Base-by-base conservation (phyloP, 2,888 invertebrate species). In the Pseudoips prasinana region DNA sequence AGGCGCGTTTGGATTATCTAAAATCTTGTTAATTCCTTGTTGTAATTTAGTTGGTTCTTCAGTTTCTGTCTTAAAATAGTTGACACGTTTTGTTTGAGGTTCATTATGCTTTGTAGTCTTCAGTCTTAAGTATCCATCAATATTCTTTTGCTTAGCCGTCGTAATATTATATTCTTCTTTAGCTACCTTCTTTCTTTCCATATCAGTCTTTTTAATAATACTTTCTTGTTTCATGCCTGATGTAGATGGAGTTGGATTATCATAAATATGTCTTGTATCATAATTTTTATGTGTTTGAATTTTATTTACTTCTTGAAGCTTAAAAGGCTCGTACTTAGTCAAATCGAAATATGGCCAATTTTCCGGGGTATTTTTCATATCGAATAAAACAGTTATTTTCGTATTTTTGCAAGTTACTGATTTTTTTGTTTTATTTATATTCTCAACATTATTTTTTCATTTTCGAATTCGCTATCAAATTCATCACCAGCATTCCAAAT, bases 361-460 rank as follows among this genome's bases (percentile, higher is more conserved):
- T 25, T 33, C 32, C 8, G 32, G 32, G 20, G 25, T 26, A 33
- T 27, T 26, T 33, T 20, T 33, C 26, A 33, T 26, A 25, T 33
- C 25, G 8, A 20, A 33, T 26, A 29, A 24, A 24, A 24, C 9
- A 9, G 29, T 29, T 9, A 29, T 22, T 29, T 29, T 22, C 11
- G 8, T 29, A 22, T 19, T 10, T 22, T 29, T 10, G 22, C 22
- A 20, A 5, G 8, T 25, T 25, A 25, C 25, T 11, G 25, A 7
- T 25, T 7, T 24, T n/a, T n/a, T n/a, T n/a, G n/a, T n/a, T n/a
- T n/a, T n/a, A n/a, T n/a, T n/a, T n/a, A n/a, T n/a, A n/a, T n/a
- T n/a, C n/a, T n/a, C n/a, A n/a, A n/a, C n/a, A n/a, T n/a, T n/a
- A n/a, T n/a, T n/a, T n/a, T n/a, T n/a, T n/a, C n/a, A n/a, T n/a